Conservation (phyloP, 2,888 invertebrate species). For the Athetis lepigone region DNA sequence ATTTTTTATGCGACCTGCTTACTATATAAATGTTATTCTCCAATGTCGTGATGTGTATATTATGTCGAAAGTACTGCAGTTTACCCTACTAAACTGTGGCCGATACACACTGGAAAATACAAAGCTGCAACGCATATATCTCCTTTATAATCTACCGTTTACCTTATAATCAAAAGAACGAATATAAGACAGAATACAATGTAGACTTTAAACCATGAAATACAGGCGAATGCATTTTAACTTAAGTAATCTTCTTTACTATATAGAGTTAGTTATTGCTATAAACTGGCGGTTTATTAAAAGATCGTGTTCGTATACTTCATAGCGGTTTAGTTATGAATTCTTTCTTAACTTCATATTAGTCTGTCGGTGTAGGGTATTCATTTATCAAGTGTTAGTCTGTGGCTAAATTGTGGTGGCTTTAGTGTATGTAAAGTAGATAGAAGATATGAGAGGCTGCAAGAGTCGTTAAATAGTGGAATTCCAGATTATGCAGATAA, state of each 20-base stretch:
- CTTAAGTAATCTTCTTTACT: neutral
- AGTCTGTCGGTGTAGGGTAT: conserved; percentile 32
- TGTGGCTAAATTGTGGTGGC: conserved; percentile 5
- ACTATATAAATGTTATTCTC: too few species aligned
- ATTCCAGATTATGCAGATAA: too few species aligned
- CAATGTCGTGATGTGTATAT: too few species aligned
- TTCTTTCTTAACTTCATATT: conserved; percentile 49
- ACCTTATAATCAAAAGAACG: neutral
- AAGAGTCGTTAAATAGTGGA: too few species aligned
- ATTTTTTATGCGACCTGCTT: too few species aligned
- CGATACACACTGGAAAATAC: too few species aligned
- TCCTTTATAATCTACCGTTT: too few species aligned
- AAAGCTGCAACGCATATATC: too few species aligned
- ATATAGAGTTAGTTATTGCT: neutral
- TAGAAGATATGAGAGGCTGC: too few species aligned
- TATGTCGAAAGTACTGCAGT: too few species aligned
- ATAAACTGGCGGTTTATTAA: conserved; percentile 11
- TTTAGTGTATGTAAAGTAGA: neutral
- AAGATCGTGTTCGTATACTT: conserved; percentile 22
- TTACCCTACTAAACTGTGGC: too few species aligned
- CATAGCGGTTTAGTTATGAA: conserved; percentile 25
- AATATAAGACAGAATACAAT: neutral
- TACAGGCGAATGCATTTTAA: neutral
- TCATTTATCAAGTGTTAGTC: conserved; percentile 41
- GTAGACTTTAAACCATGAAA: neutral